Conservation (phyloP, 2,113 vertebrate species). For the Platycercus adscitus region DNA sequence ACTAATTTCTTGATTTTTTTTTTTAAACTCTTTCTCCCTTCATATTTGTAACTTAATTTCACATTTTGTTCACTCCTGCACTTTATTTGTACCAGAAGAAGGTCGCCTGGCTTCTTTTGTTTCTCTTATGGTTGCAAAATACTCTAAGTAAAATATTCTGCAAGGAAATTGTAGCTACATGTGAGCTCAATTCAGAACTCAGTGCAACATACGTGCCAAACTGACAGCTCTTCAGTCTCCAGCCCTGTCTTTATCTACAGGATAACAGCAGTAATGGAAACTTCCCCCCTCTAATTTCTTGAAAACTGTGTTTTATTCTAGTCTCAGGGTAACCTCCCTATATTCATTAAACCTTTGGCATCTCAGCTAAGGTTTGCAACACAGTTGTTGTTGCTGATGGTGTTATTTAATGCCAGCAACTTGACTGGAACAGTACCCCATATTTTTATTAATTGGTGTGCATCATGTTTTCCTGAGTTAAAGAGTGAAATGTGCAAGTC, state of each 20-base stretch:
- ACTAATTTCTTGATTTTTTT: background rate
- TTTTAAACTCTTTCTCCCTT: background rate
- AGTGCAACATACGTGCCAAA: background rate
- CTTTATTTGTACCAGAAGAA: background rate
- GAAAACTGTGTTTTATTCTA: background rate
- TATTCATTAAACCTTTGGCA: background rate
- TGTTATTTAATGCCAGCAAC: background rate
- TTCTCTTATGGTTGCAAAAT: background rate
- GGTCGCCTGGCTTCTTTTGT: background rate
- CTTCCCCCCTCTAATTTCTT: background rate
- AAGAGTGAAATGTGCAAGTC: background rate
- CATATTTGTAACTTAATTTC: background rate
- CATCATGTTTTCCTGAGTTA: background rate
- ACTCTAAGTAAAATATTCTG: background rate
- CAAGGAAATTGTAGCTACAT: background rate
- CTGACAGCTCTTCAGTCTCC: background rate
- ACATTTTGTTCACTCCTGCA: background rate
- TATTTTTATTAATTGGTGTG: background rate
- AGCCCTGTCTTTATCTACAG: background rate
- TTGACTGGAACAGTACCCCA: background rate
- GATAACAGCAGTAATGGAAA: background rate
- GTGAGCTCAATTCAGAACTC: background rate
- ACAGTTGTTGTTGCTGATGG: background rate
- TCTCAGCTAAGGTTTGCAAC: background rate
- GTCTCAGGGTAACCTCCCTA: background rate